A percentile compares a stretch with the other conserved stretches of the same genome.
phyloP scores from a whole-genome alignment of 2,888 invertebrate genomes.

The Frankliniella fusca region DNA sequence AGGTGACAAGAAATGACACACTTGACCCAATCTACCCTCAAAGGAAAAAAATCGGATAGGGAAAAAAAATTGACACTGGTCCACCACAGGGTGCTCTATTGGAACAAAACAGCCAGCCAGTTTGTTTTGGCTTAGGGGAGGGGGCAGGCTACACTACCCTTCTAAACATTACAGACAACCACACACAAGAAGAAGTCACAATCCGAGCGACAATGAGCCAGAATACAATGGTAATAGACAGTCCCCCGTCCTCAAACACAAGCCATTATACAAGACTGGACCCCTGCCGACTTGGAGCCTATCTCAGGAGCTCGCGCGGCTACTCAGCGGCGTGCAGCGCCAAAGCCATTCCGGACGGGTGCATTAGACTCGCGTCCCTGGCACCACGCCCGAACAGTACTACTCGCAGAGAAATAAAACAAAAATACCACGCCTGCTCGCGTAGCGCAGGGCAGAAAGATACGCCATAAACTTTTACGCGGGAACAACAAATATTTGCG shows the following conservation, averaged over 20 bases:
- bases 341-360: background rate
- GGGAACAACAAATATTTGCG: no score
- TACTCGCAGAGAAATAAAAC: no score
- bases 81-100: constrained; percentile 1
- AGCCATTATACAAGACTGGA: constrained; percentile 6
- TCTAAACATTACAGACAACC: background rate
- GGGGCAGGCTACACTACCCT: background rate
- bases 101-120: background rate
- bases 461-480: no score
- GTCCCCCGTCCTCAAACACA: background rate
- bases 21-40: background rate
- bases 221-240: background rate
- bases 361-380: background rate
- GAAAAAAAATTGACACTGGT: background rate
- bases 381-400: no score
- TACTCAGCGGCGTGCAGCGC: background rate
- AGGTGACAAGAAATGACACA: background rate
- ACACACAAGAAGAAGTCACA: constrained; percentile 8
- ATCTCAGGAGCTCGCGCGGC: background rate
- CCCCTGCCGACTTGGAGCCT: background rate
- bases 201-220: constrained; percentile 11
- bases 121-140: background rate
- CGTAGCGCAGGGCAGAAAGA: no score
- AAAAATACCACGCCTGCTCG: no score
- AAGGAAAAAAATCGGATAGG: constrained; percentile 6